phyloP scores from a whole-genome alignment of 2,797 vertebrate genomes.

The Vespertilio murinus region DNA sequence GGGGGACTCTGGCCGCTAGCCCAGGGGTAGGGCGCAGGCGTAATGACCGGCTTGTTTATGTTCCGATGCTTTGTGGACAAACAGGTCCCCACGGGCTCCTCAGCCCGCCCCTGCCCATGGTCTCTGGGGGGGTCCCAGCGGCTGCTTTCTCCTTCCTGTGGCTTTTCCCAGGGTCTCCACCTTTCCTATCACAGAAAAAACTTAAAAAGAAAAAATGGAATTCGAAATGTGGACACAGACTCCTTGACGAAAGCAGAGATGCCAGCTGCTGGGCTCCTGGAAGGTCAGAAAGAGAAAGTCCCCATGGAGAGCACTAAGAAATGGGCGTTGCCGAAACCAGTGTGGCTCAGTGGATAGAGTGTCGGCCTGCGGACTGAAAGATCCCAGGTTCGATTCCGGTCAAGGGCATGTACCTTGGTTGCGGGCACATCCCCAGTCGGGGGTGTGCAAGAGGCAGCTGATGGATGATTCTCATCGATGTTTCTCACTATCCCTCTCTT shows the following conservation, averaged over 20 bases:
- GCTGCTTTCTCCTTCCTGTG: not conserved
- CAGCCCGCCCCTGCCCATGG: not conserved
- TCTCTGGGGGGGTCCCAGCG: not conserved
- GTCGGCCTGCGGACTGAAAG: too few relatives aligned
- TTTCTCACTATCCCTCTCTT: too few relatives aligned
- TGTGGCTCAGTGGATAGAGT: too few relatives aligned
- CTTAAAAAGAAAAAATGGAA: not conserved
- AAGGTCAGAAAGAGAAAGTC: not conserved
- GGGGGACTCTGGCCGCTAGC: not conserved
- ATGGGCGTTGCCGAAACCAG: not conserved
- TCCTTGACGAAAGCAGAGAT: not conserved
- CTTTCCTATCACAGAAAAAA: not conserved
- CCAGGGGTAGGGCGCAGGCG: accelerated
- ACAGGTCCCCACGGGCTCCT: not conserved
- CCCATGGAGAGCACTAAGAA: not conserved
- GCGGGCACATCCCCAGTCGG: too few relatives aligned
- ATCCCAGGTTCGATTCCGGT: too few relatives aligned
- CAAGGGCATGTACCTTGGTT: too few relatives aligned
- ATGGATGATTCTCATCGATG: too few relatives aligned
- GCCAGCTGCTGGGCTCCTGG: not conserved
- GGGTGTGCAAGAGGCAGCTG: too few relatives aligned
- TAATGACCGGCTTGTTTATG: not conserved
- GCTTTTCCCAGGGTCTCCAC: not conserved
- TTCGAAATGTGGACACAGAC: not conserved
- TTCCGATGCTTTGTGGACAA: not conserved